Base-by-base conservation (phyloP, 2,888 invertebrate species). In the Drosophila paranaensis region DNA sequence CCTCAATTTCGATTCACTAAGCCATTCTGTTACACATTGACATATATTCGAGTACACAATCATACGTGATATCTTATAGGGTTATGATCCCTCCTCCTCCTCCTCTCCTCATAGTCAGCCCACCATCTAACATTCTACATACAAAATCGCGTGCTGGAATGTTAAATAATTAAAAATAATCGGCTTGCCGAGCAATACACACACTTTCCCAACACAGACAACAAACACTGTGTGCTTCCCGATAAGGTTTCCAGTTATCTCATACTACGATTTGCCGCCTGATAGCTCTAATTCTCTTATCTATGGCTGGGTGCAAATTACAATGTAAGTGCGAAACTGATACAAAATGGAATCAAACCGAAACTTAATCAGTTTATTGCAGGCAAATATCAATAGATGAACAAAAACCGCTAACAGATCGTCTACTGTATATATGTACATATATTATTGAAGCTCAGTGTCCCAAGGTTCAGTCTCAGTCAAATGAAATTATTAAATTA, bases 1-100 rank as follows among this genome's bases (percentile, higher is more conserved):
- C 71, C 72, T 69, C 62, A 78, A 71, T 83, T 81, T 81, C 81
- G 81, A 76, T 80, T 80, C 69, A 79, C 61, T 57, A 79, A 79
- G 70, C 79, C 78, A 69, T 74, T 76, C 48, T 71, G 60, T 71
- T 60, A 61, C 25, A 65, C 72, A 77, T 74, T 74, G 71, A 72
- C 72, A 14, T 61, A 33, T 54, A 46, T 61, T 55, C 42, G 56
- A 71, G 75, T 75, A 58, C 48, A 69, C 57, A 51, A 75, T 60
- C 63, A 70, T 64, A 61, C 16, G 40, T 60, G 64, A 63, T 76
- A 60, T 70, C 43, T 61, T 62, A 46, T 66, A 33, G 51, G 48
- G 46, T 39, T 10, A 42, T 11, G 53, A 56, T 30, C 42, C 57
- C 35, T 27, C 16, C 10, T 46, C 35, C 51, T 20, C 20, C 16